Evolutionary conservation across 2,113 vertebrate genomes (phyloP).

Genomic region (Mugil cephalus): DNA sequence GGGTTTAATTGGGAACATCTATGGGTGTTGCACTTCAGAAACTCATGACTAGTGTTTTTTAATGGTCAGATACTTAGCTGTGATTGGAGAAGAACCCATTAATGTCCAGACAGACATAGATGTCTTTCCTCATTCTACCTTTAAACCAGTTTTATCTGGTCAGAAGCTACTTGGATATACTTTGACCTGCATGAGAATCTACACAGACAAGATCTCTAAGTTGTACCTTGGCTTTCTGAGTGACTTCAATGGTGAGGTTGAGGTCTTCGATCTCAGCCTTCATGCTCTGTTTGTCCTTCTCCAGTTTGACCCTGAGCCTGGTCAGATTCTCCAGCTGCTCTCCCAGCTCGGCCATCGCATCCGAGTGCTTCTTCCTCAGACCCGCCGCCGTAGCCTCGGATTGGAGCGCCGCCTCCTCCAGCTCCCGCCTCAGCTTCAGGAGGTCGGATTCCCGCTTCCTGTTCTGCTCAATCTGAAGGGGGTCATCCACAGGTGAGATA

Average conservation of each 20-base stretch:
- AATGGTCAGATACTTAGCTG: too few relatives aligned
- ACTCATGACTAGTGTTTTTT: too few relatives aligned
- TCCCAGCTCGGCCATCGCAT: slow-evolving; percentile 70
- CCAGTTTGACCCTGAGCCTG: slow-evolving; percentile 79
- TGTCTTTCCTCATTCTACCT: too few relatives aligned
- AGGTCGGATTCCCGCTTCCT: slow-evolving; percentile 78
- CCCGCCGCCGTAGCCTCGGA: slow-evolving; percentile 68
- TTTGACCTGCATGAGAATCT: too few relatives aligned
- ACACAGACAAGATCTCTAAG: neutral
- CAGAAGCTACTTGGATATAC: too few relatives aligned
- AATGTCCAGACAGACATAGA: too few relatives aligned
- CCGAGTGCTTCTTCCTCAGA: slow-evolving; percentile 74
- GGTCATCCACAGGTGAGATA: too few relatives aligned
- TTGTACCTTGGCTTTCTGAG: slow-evolving; percentile 78
- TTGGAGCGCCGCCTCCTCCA: slow-evolving; percentile 80
- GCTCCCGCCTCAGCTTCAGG: slow-evolving; percentile 77
- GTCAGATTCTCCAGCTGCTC: slow-evolving; percentile 83
- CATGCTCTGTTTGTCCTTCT: slow-evolving; percentile 82
- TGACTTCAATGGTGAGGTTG: slow-evolving; percentile 63
- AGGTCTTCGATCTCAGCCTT: slow-evolving; percentile 81
- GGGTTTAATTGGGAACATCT: too few relatives aligned
- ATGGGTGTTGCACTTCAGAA: too few relatives aligned
- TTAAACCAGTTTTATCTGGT: too few relatives aligned
- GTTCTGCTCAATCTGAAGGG: slow-evolving; percentile 81
- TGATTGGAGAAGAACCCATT: too few relatives aligned